Evolutionary conservation across 2,113 vertebrate genomes (phyloP).

Genomic region (Odocoileus virginianus): DNA sequence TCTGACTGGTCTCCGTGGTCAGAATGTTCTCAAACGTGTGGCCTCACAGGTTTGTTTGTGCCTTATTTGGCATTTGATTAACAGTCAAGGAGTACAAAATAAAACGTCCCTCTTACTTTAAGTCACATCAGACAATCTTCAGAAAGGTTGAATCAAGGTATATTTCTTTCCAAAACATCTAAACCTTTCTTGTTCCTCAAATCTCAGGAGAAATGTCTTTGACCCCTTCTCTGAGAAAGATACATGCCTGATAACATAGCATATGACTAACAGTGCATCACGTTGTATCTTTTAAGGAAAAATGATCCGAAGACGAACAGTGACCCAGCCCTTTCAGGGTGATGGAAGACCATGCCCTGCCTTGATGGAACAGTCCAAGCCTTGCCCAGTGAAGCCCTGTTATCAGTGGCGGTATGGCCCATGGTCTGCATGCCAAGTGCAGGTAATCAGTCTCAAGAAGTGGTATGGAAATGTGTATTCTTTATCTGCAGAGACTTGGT

Average conservation of each 20-base stretch:
- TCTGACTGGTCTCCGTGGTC: slow-evolving; percentile 97
- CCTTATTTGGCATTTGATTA: neutral
- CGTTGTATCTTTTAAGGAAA: slow-evolving; percentile 84
- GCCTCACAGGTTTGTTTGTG: slow-evolving; percentile 88
- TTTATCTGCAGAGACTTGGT: neutral
- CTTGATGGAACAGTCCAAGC: slow-evolving; percentile 94
- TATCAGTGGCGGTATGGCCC: slow-evolving; percentile 93
- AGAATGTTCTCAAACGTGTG: slow-evolving; percentile 93
- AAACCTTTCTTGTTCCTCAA: neutral
- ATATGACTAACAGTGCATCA: neutral
- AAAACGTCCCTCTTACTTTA: neutral
- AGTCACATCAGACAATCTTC: neutral
- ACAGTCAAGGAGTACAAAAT: neutral
- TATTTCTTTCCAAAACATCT: neutral
- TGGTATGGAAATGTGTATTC: neutral
- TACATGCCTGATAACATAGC: too few species aligned
- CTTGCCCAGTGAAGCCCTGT: slow-evolving; percentile 94
- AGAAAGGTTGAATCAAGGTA: neutral
- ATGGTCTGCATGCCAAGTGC: slow-evolving; percentile 94
- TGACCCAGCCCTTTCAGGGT: slow-evolving; percentile 94
- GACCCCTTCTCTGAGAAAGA: neutral
- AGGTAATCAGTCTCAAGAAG: slow-evolving; percentile 82
- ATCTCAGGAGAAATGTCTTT: neutral
- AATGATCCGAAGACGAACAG: slow-evolving; percentile 89
- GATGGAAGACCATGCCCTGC: slow-evolving; percentile 94